Evolutionary conservation across 2,113 vertebrate species (phyloP), one percentile per base, ranked within the genome.

Genomic region (Thalassarche chlororhynchos): DNA sequence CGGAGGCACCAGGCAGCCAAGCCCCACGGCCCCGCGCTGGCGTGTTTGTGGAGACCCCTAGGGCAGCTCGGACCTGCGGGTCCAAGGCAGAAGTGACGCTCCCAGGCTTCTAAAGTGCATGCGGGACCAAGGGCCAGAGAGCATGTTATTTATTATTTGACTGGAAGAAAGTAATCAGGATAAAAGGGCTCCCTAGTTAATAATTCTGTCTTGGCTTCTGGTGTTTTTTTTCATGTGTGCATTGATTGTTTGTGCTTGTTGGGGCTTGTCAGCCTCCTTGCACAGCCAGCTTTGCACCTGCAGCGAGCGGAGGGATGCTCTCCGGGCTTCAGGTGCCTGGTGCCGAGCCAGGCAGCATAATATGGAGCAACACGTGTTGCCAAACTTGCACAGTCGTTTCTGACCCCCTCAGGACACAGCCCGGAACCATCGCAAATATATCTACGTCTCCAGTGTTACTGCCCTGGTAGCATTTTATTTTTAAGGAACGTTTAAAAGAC

Each of bases 321-420:
- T 4, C 10, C 0, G 4, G 26, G 42, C 60, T 54, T 14, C 40
- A 9, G 60, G 44, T 3, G 18, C 61, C 68, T 8, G 58, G 54
- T 17, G 64, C 58, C 0, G 1, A 21, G 49, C 83, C 64, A 42
- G 79, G 52, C 28, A n/a, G 49, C 0, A 18, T 5, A 13, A 20
- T 3, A 4, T 3, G 9, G 38, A 10, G 16, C 0, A 0, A 15
- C 1, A 3, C 0, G 2, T 2, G 20, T 3, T 31, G 55, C 61
- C 38, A 34, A 13, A 29, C 24, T 5, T 9, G 10, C 74, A 17
- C 15, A 12, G 25, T 3, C n/a, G 3, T 9, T 34, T 25, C 87
- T 60, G 71, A 24, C 11, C 5, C 46, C 10, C 16, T 44, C 4
- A 3, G 18, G 44, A 21, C 19, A 3, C 8, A 5, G 58, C 64